Percentiles rank a stretch among this genome's conserved stretches.
Conservation (phyloP, 2,113 vertebrate genomes). For the Condylura cristata region DNA sequence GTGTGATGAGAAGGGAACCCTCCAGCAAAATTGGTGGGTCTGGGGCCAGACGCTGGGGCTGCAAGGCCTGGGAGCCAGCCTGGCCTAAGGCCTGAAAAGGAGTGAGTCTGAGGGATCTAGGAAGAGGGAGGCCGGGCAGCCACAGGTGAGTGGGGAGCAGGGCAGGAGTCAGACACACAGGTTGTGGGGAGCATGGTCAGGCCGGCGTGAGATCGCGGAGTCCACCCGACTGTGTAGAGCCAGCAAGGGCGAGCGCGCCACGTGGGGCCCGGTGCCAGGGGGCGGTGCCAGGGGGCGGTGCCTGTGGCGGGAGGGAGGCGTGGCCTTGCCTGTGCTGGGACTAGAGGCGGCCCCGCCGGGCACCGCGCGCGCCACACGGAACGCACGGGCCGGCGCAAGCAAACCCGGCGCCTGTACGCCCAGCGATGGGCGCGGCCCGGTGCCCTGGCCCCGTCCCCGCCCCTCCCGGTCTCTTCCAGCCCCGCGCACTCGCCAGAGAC, state of each 20-base stretch:
- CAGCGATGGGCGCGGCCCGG: not conserved
- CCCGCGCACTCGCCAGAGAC: not conserved
- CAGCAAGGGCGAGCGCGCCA: no score
- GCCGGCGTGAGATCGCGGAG: no score
- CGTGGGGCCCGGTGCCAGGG: not conserved
- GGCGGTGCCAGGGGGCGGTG: fast-evolving
- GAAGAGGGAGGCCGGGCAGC: no score
- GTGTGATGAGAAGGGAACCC: no score
- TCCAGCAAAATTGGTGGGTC: no score
- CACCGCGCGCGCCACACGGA: not conserved
- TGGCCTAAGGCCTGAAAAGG: no score
- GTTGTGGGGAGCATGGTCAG: not conserved
- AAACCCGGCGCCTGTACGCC: not conserved
- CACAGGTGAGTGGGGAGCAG: no score
- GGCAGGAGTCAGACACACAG: no score
- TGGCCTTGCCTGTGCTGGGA: not conserved
- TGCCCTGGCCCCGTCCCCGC: not conserved
- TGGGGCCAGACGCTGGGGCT: no score
- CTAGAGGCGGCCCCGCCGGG: not conserved
- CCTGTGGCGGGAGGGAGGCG: conserved; percentile 21
- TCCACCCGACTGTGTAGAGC: no score
- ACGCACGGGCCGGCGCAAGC: not conserved
- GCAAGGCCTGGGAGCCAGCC: no score
- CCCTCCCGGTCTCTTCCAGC: not conserved
- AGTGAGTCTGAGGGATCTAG: no score